Evolutionary conservation across 1,140 invertebrate genomes (phyloP).

Genomic region (Eueides isabella): DNA sequence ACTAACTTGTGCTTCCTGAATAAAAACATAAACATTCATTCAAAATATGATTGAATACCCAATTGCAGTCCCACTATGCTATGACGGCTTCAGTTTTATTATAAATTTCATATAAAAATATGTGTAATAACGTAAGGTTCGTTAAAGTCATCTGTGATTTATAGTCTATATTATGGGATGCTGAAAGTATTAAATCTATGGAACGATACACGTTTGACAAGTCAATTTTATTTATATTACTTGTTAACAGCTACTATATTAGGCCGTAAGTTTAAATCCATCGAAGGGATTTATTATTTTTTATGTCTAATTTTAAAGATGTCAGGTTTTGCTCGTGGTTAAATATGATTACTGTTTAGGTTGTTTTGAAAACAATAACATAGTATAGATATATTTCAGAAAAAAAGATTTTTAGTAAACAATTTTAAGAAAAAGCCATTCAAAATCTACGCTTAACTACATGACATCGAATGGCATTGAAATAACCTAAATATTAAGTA

Average conservation of each 20-base stretch:
- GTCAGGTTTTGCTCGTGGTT: neutral
- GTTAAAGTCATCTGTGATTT: slow-evolving; percentile 13
- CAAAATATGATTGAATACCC: no score
- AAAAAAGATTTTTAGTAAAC: no score
- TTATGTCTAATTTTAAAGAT: neutral
- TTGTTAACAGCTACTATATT: slow-evolving; percentile 12
- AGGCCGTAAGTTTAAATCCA: neutral
- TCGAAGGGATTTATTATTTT: neutral
- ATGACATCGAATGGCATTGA: no score
- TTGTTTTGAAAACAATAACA: no score
- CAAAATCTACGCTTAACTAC: no score
- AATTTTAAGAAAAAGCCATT: no score
- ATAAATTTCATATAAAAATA: neutral
- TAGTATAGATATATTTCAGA: no score
- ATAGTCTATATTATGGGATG: slow-evolving; percentile 3
- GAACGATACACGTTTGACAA: slow-evolving; percentile 8
- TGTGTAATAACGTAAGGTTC: neutral
- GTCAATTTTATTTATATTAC: slow-evolving; percentile 12
- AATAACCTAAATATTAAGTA: no score
- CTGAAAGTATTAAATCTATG: slow-evolving; percentile 15
- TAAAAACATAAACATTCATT: no score
- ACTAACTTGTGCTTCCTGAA: no score
- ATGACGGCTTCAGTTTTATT: neutral
- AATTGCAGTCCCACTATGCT: no score
- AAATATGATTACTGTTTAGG: neutral